Percentiles rank a stretch among this genome's conserved stretches.
These are phyloP conservation scores for Perdita meconis DNA, from an alignment of 2,888 invertebrate species.

Conservation along the genomic window DNA sequence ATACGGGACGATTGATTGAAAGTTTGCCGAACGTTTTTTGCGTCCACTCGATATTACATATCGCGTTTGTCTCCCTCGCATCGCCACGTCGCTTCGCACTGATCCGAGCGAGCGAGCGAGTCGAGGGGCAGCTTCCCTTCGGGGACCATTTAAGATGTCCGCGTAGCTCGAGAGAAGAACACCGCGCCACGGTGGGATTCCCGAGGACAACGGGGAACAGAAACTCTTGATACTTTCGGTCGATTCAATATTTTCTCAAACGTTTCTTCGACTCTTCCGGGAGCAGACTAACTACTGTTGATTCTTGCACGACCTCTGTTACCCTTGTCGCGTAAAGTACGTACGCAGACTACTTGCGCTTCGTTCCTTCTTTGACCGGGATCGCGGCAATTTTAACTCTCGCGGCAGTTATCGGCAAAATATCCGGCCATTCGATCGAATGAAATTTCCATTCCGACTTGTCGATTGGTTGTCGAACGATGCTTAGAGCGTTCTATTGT, in stretches of 20 bases:
- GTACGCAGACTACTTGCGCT: too few species aligned
- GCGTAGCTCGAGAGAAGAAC: too few species aligned
- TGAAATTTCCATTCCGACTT: slow-evolving; percentile 19
- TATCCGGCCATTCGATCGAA: background rate
- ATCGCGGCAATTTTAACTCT: background rate
- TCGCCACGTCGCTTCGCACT: background rate
- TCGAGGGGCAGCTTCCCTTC: too few species aligned
- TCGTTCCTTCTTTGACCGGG: background rate
- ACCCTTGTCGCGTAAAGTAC: too few species aligned
- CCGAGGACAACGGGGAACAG: too few species aligned
- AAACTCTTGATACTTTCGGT: too few species aligned
- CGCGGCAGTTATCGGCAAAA: background rate
- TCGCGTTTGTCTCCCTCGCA: slow-evolving; percentile 6
- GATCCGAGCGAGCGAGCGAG: background rate
- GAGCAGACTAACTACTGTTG: too few species aligned
- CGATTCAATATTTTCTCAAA: too few species aligned
- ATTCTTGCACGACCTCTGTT: too few species aligned
- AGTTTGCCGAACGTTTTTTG: slow-evolving; percentile 71
- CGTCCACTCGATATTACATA: slow-evolving; percentile 63
- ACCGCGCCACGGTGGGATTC: too few species aligned
- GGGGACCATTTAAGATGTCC: too few species aligned
- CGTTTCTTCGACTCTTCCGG: too few species aligned
- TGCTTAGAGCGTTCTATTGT: slow-evolving; percentile 25
- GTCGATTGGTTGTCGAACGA: slow-evolving; percentile 3
- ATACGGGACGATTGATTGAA: slow-evolving; percentile 74